A percentile compares a stretch with the other conserved stretches of the same genome.
These are phyloP conservation scores for Strigamia crassipes DNA, from an alignment of 2,888 invertebrate species.

Conservation along the genomic window DNA sequence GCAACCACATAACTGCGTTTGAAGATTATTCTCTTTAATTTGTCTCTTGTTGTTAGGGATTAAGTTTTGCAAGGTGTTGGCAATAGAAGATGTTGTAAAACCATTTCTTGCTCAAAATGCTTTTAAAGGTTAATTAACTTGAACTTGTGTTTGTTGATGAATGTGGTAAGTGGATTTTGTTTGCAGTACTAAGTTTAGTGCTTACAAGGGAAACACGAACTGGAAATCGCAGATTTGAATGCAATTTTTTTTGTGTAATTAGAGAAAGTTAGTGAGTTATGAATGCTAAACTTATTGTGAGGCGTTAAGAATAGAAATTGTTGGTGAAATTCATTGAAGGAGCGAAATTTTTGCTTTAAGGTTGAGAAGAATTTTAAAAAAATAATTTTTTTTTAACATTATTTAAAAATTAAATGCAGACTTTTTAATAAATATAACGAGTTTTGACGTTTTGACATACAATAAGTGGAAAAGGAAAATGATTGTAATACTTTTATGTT, in stretches of 20 bases:
- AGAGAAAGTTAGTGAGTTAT: background rate
- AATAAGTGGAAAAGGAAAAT: too few relatives aligned
- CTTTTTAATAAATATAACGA: too few relatives aligned
- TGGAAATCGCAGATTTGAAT: background rate
- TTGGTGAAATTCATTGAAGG: background rate
- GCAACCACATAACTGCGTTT: background rate
- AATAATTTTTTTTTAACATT: too few relatives aligned
- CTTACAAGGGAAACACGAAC: background rate
- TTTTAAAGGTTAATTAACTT: slow-evolving; percentile 32
- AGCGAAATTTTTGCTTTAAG: too few relatives aligned
- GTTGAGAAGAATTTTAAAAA: too few relatives aligned
- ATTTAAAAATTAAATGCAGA: too few relatives aligned
- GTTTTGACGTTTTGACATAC: too few relatives aligned
- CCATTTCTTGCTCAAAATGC: slow-evolving; percentile 30
- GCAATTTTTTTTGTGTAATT: background rate
- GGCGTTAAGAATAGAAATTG: background rate
- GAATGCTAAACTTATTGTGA: background rate
- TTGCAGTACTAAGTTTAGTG: background rate
- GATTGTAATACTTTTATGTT: too few relatives aligned
- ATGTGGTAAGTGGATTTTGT: slow-evolving; percentile 20
- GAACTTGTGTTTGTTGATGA: slow-evolving; percentile 35
- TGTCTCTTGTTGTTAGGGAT: background rate
- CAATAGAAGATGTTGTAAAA: slow-evolving; percentile 35
- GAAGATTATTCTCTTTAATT: slow-evolving; percentile 3
- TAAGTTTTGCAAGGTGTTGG: slow-evolving; percentile 23